A percentile compares a stretch with the other conserved stretches of the same genome.
These are phyloP conservation scores for Zaprionus bogoriensis DNA, from an alignment of 2,888 invertebrate species.

Conservation along the genomic window DNA sequence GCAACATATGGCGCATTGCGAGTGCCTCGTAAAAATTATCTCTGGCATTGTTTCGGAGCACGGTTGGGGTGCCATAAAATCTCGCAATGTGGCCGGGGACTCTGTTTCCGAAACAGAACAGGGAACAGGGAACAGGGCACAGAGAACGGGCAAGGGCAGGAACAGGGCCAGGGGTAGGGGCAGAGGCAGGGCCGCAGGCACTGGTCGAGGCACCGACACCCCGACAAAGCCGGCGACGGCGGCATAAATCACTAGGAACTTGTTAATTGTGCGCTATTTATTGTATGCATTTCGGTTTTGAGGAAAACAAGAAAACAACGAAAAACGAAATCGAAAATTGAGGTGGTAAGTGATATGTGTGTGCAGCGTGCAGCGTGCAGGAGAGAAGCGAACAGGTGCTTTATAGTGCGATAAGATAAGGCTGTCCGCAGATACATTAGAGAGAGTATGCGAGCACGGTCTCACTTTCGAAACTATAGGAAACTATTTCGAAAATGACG, in stretches of 20 bases:
- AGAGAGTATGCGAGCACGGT: too few relatives aligned
- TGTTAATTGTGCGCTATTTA: slow-evolving; percentile 75
- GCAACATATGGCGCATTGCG: slow-evolving; percentile 59
- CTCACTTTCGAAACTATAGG: too few relatives aligned
- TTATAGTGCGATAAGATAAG: slow-evolving; percentile 22
- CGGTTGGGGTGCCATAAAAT: slow-evolving; percentile 72
- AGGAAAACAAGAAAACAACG: slow-evolving; percentile 13
- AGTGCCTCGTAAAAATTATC: slow-evolving; percentile 73
- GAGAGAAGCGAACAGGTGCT: slow-evolving; percentile 57
- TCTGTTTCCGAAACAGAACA: slow-evolving; percentile 7
- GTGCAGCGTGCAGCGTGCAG: slow-evolving; percentile 19
- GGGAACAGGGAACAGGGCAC: slow-evolving; percentile 5
- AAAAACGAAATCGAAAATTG: slow-evolving; percentile 19
- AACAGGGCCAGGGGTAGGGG: too few relatives aligned
- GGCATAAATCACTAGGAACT: slow-evolving; percentile 74
- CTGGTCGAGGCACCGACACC: too few relatives aligned
- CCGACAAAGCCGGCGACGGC: slow-evolving; percentile 40
- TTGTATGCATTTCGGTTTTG: slow-evolving; percentile 67
- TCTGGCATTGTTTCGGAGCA: slow-evolving; percentile 61
- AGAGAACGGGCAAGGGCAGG: too few relatives aligned
- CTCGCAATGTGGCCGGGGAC: slow-evolving; percentile 40
- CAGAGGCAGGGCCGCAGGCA: too few relatives aligned
- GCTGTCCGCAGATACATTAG: not conserved
- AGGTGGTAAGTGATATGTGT: slow-evolving; percentile 73
- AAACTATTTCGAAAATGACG: too few relatives aligned